Percentiles rank a stretch among this genome's conserved stretches.
These are phyloP conservation scores for Chelon labrosus DNA, from an alignment of 2,797 vertebrate genomes.

Conservation along the genomic window DNA sequence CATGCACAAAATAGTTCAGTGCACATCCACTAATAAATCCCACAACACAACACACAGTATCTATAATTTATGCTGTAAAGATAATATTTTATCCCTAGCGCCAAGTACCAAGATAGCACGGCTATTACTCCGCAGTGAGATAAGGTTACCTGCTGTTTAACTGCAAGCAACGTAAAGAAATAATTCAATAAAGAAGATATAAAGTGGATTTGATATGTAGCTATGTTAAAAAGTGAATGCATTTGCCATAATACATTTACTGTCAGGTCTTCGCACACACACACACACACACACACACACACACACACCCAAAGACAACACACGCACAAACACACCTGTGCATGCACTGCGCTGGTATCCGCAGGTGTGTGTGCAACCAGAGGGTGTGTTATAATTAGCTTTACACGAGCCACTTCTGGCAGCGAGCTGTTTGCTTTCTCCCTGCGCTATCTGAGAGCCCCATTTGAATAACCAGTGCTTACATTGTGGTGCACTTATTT, in stretches of 20 bases:
- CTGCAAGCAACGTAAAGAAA: too few relatives aligned
- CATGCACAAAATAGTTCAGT: neutral
- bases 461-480: slow-evolving; percentile 79
- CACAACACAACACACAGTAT: neutral
- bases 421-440: slow-evolving; percentile 75
- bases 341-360: neutral
- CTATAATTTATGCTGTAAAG: neutral
- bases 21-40: neutral
- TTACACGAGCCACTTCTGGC: slow-evolving; percentile 78
- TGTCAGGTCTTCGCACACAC: rapidly evolving
- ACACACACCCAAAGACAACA: neutral
- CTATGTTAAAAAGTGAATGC: neutral
- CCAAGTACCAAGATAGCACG: neutral
- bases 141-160: too few relatives aligned
- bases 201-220: neutral
- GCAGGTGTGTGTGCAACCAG: slow-evolving; percentile 75
- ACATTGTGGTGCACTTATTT: slow-evolving; percentile 59
- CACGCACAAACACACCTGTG: neutral
- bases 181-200: too few relatives aligned
- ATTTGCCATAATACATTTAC: rapidly evolving
- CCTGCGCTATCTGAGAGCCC: slow-evolving; percentile 54
- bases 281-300: too few relatives aligned
- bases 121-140: neutral
- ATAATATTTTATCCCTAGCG: neutral
- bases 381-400: slow-evolving; percentile 78